Conservation (phyloP, 2,797 vertebrate genomes). For the Cebuella pygmaea region DNA sequence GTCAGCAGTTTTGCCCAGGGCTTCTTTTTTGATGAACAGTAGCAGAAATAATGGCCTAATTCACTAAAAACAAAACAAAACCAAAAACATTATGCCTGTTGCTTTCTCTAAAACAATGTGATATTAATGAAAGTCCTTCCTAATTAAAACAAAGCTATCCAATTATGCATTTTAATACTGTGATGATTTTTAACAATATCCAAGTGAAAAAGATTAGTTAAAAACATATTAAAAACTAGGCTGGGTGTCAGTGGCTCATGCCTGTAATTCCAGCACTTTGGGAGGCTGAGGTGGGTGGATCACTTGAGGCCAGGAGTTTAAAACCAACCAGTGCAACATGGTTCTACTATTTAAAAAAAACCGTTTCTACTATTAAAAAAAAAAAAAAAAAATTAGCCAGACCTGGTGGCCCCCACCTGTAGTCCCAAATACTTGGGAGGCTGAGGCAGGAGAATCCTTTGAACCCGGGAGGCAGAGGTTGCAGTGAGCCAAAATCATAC, state of each 20-base stretch:
- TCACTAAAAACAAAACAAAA: not conserved
- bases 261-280: not conserved
- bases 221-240: conserved; percentile 12
- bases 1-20: conserved; percentile 71
- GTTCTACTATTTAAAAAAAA: not conserved
- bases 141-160: conserved; percentile 48
- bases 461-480: not conserved
- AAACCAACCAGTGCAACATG: not conserved
- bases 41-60: conserved; percentile 67
- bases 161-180: conserved; percentile 23
- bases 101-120: conserved; percentile 21
- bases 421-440: not conserved
- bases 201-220: conserved; percentile 29
- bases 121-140: conserved; percentile 15
- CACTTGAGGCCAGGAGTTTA: not conserved
- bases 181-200: conserved; percentile 14
- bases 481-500: not conserved
- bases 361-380: not conserved
- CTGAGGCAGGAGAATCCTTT: not conserved
- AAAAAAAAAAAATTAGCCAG: not conserved
- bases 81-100: not conserved
- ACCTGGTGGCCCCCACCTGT: not conserved
- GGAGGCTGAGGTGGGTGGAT: not conserved
- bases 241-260: not conserved
- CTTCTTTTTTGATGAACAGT: conserved; percentile 59